Percentiles rank a stretch among this genome's conserved stretches.
phyloP scores from a whole-genome alignment of 2,888 invertebrate species.

The Macrophya annulata region DNA sequence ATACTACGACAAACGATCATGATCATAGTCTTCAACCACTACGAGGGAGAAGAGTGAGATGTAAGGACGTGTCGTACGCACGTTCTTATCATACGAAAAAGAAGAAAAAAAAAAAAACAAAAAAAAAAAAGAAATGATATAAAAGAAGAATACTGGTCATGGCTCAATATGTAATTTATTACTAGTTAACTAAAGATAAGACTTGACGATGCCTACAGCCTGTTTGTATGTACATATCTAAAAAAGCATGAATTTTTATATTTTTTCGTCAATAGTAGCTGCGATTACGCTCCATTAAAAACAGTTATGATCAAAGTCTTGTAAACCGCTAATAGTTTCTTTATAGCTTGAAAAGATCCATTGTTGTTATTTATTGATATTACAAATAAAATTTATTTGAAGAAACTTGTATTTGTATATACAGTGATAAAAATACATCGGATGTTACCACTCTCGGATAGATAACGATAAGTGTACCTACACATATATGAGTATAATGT shows the following conservation, averaged over 20 bases:
- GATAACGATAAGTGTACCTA: not conserved
- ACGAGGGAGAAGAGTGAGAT: not conserved
- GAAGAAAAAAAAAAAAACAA: no score
- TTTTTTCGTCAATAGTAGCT: conserved; percentile 17
- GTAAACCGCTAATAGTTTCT: conserved; percentile 31
- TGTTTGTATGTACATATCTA: not conserved
- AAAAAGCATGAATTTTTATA: not conserved
- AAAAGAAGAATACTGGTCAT: conserved; percentile 3
- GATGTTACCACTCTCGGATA: no score
- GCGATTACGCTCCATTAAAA: conserved; percentile 31
- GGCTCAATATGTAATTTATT: conserved; percentile 31
- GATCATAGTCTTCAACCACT: not conserved
- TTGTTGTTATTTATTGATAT: not conserved
- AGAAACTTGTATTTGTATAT: not conserved
- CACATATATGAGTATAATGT: not conserved
- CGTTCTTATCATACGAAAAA: not conserved
- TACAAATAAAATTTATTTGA: not conserved
- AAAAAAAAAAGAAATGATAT: conserved; percentile 4
- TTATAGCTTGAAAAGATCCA: conserved; percentile 14
- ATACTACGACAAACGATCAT: no score
- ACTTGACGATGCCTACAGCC: not conserved
- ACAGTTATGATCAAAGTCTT: conserved; percentile 29
- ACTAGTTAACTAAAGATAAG: not conserved
- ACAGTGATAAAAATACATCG: no score
- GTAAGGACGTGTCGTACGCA: not conserved